These are phyloP conservation scores for Eulemur coronatus DNA, from an alignment of 2,797 vertebrate genomes.

Conservation along the genomic window DNA sequence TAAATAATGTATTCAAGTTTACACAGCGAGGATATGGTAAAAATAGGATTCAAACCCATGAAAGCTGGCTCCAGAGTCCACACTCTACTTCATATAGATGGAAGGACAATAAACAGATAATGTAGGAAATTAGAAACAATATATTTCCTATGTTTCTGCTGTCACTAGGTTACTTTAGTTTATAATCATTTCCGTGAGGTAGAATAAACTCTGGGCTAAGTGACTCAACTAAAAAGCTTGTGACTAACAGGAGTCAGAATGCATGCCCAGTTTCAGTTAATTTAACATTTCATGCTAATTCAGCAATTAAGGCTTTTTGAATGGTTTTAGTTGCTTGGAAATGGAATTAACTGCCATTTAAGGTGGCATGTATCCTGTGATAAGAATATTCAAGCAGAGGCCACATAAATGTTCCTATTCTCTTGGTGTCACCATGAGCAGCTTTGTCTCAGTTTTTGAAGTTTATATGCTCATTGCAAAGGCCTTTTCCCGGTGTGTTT, in stretches of 20 bases:
- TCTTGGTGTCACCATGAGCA: background rate
- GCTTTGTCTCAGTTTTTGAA: background rate
- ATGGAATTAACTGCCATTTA: constrained; percentile 42
- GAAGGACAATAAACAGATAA: background rate
- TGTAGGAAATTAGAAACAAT: background rate
- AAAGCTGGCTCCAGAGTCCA: background rate
- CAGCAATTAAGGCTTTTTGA: constrained; percentile 4
- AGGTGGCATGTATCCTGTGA: background rate
- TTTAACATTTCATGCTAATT: constrained; percentile 53
- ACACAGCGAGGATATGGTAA: background rate
- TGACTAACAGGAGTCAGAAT: constrained; percentile 23
- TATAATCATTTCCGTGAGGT: background rate
- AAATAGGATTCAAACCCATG: background rate
- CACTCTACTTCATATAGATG: background rate
- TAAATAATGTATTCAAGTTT: background rate
- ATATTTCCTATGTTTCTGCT: background rate
- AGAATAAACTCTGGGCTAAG: background rate
- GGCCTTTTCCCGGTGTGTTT: background rate
- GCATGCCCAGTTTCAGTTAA: constrained; percentile 23
- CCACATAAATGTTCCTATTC: background rate
- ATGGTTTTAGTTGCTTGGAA: constrained; percentile 30
- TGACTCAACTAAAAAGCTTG: constrained; percentile 21
- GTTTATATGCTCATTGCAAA: background rate
- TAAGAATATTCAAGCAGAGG: background rate
- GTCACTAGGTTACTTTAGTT: background rate